These are phyloP conservation scores for Pycnonotus jocosus DNA, from an alignment of 2,113 vertebrate genomes.

Conservation along the genomic window DNA sequence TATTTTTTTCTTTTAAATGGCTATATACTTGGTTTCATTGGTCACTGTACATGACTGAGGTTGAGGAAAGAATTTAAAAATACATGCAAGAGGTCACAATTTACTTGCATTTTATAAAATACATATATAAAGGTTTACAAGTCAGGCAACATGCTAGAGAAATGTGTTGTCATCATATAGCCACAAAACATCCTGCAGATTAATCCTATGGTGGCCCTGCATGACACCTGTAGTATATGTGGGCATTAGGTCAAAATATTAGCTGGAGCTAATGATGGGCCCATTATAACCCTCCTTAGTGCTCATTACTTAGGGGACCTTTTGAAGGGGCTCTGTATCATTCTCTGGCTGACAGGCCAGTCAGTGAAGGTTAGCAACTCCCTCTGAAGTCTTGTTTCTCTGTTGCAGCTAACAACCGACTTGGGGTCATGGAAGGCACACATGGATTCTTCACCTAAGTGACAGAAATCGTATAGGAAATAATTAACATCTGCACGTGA, in stretches of 20 bases:
- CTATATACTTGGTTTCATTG: background rate
- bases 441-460: slow-evolving; percentile 45
- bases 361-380: slow-evolving; percentile 44
- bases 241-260: slow-evolving; percentile 61
- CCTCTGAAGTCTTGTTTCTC: slow-evolving; percentile 52
- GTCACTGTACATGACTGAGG: background rate
- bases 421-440: slow-evolving; percentile 53
- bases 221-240: slow-evolving; percentile 40
- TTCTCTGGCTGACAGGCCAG: slow-evolving; percentile 53
- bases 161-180: slow-evolving; percentile 40
- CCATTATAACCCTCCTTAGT: slow-evolving; percentile 47
- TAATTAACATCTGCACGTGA: slow-evolving; percentile 59
- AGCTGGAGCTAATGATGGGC: slow-evolving; percentile 48
- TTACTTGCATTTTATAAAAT: background rate
- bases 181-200: slow-evolving; percentile 20
- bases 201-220: slow-evolving; percentile 37
- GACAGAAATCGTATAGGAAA: slow-evolving; percentile 46
- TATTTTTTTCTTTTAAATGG: background rate
- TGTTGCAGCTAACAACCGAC: background rate
- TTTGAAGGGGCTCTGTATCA: slow-evolving; percentile 65
- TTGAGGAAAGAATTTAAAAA: background rate
- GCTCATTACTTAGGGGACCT: slow-evolving; percentile 55
- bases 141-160: background rate
- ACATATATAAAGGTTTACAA: background rate
- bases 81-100: background rate